A percentile compares a stretch with the other conserved stretches of the same genome.
These are phyloP conservation scores for Hydroisotoma schaefferi DNA, from an alignment of 2,888 invertebrate species.

Conservation along the genomic window DNA sequence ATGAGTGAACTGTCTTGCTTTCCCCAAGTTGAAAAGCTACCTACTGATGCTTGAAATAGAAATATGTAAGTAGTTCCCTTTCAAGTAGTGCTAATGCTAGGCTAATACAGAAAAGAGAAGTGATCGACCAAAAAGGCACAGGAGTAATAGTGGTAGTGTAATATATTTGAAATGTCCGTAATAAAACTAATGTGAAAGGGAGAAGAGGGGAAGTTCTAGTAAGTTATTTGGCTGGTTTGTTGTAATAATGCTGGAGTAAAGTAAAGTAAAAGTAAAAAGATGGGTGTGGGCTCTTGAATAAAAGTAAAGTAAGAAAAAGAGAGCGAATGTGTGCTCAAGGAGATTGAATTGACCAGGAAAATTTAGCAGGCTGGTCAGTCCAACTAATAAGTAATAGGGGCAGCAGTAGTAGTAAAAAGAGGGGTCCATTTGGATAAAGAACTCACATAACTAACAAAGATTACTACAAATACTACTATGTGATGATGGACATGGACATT, in stretches of 20 bases:
- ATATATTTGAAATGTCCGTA: slow-evolving; percentile 1
- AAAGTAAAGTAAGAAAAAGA: too few relatives aligned
- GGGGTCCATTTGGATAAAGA: too few relatives aligned
- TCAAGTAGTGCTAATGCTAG: too few relatives aligned
- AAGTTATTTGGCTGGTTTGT: neutral
- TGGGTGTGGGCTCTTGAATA: slow-evolving; percentile 1
- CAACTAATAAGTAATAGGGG: neutral
- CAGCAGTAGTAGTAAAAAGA: too few relatives aligned
- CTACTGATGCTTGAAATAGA: slow-evolving; percentile 4
- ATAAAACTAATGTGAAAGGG: slow-evolving; percentile 10
- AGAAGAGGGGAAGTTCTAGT: neutral
- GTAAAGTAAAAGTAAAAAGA: too few relatives aligned
- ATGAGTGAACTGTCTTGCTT: neutral
- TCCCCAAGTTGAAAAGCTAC: neutral
- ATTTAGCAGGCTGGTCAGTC: neutral
- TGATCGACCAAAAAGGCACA: neutral
- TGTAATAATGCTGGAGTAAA: too few relatives aligned
- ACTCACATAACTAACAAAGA: too few relatives aligned
- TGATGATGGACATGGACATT: too few relatives aligned
- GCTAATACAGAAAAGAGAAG: too few relatives aligned
- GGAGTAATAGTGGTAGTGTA: neutral
- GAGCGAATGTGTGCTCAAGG: neutral
- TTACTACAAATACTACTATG: too few relatives aligned
- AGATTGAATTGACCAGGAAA: slow-evolving; percentile 4
- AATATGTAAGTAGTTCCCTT: too few relatives aligned